phyloP scores from a whole-genome alignment of 2,797 vertebrate species.

The Lepilemur ruficaudatus region DNA sequence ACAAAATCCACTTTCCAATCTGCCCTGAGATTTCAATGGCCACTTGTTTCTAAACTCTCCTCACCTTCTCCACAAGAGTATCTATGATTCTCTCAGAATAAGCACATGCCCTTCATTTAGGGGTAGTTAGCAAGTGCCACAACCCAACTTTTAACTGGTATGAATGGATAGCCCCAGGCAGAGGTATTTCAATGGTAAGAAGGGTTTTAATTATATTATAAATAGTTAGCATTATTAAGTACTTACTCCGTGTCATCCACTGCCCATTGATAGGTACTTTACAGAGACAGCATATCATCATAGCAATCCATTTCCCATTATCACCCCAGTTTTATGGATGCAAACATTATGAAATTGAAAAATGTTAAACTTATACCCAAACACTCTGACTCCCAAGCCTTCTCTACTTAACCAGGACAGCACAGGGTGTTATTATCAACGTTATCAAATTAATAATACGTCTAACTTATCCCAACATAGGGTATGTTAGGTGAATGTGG shows the following conservation, averaged over 20 bases:
- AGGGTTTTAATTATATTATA: neutral
- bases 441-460: neutral
- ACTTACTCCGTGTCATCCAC: neutral
- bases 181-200: neutral
- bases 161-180: neutral
- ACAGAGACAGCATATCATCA: neutral
- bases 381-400: neutral
- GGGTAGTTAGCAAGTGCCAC: neutral
- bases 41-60: neutral
- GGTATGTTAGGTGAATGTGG: neutral
- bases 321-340: neutral
- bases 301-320: neutral
- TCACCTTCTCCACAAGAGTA: neutral
- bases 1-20: neutral
- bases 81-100: neutral
- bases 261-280: neutral
- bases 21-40: neutral
- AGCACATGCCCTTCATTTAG: neutral
- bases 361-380: neutral
- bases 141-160: neutral
- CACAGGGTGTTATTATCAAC: neutral
- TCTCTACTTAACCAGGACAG: neutral
- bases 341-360: neutral
- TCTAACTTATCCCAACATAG: neutral
- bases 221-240: neutral